Evolutionary conservation across 2,888 invertebrate species (phyloP).

Genomic region (Thysanoteuthis rhombus): DNA sequence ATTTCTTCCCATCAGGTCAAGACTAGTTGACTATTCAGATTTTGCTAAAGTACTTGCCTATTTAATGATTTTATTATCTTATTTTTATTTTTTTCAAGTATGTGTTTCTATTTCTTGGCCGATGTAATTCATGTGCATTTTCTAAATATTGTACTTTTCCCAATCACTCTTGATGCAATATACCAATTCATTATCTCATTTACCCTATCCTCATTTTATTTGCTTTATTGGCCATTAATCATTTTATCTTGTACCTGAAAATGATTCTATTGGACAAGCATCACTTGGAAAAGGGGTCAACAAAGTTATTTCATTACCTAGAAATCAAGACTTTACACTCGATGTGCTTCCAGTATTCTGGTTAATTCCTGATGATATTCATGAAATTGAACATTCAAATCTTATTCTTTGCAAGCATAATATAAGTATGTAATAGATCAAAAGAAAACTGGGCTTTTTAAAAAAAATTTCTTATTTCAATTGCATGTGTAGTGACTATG

Average conservation of each 20-base stretch:
- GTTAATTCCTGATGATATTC: conserved; percentile 12
- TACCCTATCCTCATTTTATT: background rate
- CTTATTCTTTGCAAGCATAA: background rate
- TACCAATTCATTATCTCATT: background rate
- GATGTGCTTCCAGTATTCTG: background rate
- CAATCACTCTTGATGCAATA: background rate
- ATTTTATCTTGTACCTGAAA: background rate
- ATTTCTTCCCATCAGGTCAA: too few species aligned
- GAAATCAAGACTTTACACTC: background rate
- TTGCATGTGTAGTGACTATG: background rate
- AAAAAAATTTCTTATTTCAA: too few species aligned
- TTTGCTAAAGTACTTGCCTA: too few species aligned
- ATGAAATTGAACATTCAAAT: background rate
- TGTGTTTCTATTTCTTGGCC: background rate
- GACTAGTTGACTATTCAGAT: too few species aligned
- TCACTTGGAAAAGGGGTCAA: background rate
- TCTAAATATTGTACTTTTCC: background rate
- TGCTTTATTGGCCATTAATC: background rate
- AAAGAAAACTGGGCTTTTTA: background rate
- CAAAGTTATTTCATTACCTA: background rate
- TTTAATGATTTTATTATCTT: background rate
- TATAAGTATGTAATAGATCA: background rate
- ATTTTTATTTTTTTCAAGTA: background rate
- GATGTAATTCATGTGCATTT: background rate
- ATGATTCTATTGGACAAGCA: background rate